Percentiles rank a stretch among this genome's conserved stretches.
phyloP scores from a whole-genome alignment of 2,888 invertebrate genomes.

The Helleia helle region DNA sequence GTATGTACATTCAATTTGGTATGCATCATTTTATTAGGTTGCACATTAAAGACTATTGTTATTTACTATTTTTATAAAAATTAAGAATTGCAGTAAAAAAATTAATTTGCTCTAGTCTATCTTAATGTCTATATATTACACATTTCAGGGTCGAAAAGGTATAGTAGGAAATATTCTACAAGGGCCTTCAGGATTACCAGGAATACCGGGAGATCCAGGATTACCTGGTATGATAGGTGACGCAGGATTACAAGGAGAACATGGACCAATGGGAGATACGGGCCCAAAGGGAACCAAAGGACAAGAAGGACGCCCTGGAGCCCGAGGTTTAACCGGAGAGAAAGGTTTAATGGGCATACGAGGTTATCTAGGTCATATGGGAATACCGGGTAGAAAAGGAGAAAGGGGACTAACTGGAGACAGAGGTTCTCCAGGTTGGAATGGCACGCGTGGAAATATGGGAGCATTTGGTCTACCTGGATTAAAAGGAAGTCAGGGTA shows the following conservation, averaged over 20 bases:
- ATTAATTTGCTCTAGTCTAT: too few species aligned
- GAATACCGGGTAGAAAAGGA: slow-evolving; percentile 41
- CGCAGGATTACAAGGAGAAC: slow-evolving; percentile 55
- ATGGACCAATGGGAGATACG: slow-evolving; percentile 44
- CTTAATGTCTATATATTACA: too few species aligned
- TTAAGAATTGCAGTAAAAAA: too few species aligned
- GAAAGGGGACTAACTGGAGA: slow-evolving; percentile 54
- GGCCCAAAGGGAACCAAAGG: slow-evolving; percentile 75
- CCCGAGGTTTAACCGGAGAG: slow-evolving; percentile 46
- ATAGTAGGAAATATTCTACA: slow-evolving; percentile 52
- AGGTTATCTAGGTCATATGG: slow-evolving; percentile 54
- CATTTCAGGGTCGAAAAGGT: slow-evolving; percentile 64
- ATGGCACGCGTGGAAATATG: slow-evolving; percentile 82
- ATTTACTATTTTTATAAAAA: too few species aligned
- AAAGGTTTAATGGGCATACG: slow-evolving; percentile 45
- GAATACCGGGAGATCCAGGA: slow-evolving; percentile 82
- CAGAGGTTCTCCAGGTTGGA: slow-evolving; percentile 70
- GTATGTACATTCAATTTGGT: too few species aligned
- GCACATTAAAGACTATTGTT: too few species aligned
- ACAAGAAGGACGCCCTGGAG: slow-evolving; percentile 56
- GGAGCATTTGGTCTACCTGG: slow-evolving; percentile 59
- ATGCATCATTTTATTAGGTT: too few species aligned
- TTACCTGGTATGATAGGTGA: slow-evolving; percentile 76
- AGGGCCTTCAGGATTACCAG: slow-evolving; percentile 81
- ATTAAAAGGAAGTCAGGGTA: slow-evolving; percentile 37